Base-by-base conservation (phyloP, 1,140 invertebrate species). In the Thalassaphorura encarpata region DNA sequence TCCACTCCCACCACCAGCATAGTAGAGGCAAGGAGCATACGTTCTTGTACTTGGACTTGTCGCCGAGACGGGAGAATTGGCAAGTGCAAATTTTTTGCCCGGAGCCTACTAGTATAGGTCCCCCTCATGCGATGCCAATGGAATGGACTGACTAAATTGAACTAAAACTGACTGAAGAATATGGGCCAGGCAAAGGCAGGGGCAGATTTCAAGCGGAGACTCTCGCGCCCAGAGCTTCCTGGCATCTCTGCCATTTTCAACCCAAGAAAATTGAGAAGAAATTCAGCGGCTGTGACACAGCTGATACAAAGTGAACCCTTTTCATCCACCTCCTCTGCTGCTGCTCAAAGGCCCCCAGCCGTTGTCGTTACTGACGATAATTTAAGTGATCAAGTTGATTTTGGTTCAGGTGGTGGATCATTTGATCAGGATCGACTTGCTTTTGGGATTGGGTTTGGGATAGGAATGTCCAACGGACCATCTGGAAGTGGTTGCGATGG, bases 181-280 rank as follows among this genome's bases (percentile, higher is more conserved):
- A 19, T 15, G 41, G 41, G 41, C 6, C 45, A 47, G 45, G 21
- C 5, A 18, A 23, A 23, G 3, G 21, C 41, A 19, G 18, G 21
- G 21, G 28, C 29, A 6, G 63, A 61, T 48, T 54, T 45, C 47
- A 60, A 58, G 55, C 52, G 63, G 23, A 60, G 63, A 28, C 54
- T 65, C 41, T 65, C 63, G 29, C 56, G 58, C 23, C 62, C 58
- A 54, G 60, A 62, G 45, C 33, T 62, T 29, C 46, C 60, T 46
- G 63, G 63, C 40, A 62, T 65, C 60, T 62, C 60, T 19, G 63
- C 63, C 29, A 65, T 65, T 55, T 65, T 65, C 58, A 65, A 65
- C 52, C 63, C 63, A 31, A 28, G 63, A 27, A 65, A 65, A 39
- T 52, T 60, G 36, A 49, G 63, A 27, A 50, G 63, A 45, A 65